A percentile compares a stretch with the other conserved stretches of the same genome.
phyloP scores from a whole-genome alignment of 2,113 vertebrate species.

The Eclectus roratus region DNA sequence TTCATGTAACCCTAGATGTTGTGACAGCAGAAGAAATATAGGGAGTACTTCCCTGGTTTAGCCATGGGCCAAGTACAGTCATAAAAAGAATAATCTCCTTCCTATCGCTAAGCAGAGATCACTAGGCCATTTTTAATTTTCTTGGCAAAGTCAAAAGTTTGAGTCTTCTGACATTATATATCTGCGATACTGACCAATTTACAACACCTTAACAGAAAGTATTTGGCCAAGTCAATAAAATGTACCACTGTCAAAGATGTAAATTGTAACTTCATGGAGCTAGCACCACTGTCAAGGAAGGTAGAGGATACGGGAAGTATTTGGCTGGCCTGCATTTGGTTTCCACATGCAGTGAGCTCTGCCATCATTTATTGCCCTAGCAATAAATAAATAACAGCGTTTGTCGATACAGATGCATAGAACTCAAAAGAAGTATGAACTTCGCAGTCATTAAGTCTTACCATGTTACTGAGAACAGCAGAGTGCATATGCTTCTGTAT shows the following conservation, averaged over 20 bases:
- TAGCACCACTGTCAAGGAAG: background rate
- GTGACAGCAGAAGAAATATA: background rate
- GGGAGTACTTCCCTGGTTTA: background rate
- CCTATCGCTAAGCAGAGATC: background rate
- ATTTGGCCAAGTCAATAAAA: background rate
- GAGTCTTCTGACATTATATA: background rate
- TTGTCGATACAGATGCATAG: background rate
- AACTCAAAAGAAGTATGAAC: constrained; percentile 23
- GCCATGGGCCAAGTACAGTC: background rate
- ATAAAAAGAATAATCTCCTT: constrained; percentile 17
- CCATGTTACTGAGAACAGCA: background rate
- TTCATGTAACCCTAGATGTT: background rate
- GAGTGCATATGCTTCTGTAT: constrained; percentile 42
- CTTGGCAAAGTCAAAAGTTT: constrained; percentile 24
- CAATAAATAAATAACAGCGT: constrained; percentile 34
- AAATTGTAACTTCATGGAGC: background rate
- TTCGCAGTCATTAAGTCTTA: constrained; percentile 28
- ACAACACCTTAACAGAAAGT: background rate
- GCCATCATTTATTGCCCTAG: background rate
- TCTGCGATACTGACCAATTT: background rate
- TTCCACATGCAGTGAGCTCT: background rate
- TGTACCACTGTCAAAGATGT: background rate
- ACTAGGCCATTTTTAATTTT: constrained; percentile 25
- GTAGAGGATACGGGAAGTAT: accelerated
- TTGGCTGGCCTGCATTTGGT: background rate